Conservation (phyloP, 2,113 vertebrate genomes). For the Periophthalmodon schlosseri region DNA sequence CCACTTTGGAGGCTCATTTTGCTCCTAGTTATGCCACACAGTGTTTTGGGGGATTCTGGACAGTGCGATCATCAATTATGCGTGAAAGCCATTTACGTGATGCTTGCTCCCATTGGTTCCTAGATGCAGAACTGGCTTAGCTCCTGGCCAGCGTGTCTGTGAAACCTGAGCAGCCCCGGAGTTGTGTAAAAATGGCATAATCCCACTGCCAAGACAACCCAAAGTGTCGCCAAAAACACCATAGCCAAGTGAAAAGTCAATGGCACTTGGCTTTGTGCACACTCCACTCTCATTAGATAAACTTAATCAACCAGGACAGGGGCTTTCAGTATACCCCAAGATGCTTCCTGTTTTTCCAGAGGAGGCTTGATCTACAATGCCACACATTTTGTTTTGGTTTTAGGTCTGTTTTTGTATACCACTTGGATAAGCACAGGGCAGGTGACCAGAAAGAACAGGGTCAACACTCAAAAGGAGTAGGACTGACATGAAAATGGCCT, state of each 20-base stretch:
- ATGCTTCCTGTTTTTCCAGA: conserved; percentile 32
- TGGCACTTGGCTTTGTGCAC: conserved; percentile 43
- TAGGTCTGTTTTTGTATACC: conserved; percentile 5
- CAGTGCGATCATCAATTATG: conserved; percentile 11
- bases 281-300: conserved; percentile 54
- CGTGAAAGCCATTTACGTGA: conserved; percentile 42
- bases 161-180: conserved; percentile 65
- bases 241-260: conserved; percentile 45
- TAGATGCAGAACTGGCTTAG: conserved; percentile 34
- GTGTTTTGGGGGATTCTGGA: not conserved
- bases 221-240: conserved; percentile 52
- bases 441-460: conserved; percentile 21
- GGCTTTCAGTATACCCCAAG: conserved; percentile 25
- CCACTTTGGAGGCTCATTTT: not conserved
- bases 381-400: conserved; percentile 16
- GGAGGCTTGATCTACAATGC: conserved; percentile 32
- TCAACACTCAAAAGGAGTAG: conserved; percentile 11
- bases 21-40: not conserved
- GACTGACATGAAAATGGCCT: conserved; percentile 4
- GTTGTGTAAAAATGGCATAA: conserved; percentile 38
- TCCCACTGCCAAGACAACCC: conserved; percentile 53
- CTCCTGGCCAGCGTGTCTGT: conserved; percentile 44
- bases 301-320: conserved; percentile 40
- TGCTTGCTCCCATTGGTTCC: conserved; percentile 33
- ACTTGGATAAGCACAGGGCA: conserved; percentile 24